Evolutionary conservation across 2,113 vertebrate genomes (phyloP).

Genomic region (Gnathonemus longibarbis): DNA sequence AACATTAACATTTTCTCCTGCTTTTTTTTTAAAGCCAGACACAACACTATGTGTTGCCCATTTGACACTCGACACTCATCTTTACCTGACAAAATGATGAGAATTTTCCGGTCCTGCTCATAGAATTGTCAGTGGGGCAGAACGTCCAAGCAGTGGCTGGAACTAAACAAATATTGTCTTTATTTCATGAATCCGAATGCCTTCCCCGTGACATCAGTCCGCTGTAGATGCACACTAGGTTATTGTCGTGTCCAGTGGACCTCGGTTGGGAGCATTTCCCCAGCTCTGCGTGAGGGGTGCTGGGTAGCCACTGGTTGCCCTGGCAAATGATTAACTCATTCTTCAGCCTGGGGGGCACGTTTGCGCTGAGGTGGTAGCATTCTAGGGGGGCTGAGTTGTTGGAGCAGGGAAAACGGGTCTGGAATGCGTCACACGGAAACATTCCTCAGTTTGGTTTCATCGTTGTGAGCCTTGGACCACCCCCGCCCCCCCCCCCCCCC

Average conservation of each 20-base stretch:
- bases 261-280: constrained; percentile 26
- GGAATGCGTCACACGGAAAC: constrained; percentile 60
- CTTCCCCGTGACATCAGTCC: constrained; percentile 59
- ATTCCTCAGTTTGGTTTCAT: constrained; percentile 55
- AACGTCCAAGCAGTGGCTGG: constrained; percentile 37
- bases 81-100: constrained; percentile 9
- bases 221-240: constrained; percentile 51
- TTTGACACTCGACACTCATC: not conserved
- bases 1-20: not conserved
- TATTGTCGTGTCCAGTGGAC: constrained; percentile 49
- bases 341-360: constrained; percentile 37
- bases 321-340: constrained; percentile 54
- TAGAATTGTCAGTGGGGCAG: constrained; percentile 39
- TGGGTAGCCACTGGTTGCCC: constrained; percentile 29
- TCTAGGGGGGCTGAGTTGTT: constrained; percentile 38
- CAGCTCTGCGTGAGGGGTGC: constrained; percentile 34
- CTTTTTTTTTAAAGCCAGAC: constrained; percentile 12
- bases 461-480: constrained; percentile 36
- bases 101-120: constrained; percentile 21
- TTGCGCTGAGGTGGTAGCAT: constrained; percentile 42
- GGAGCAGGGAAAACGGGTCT: constrained; percentile 49
- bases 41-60: not conserved
- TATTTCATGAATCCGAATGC: constrained; percentile 59
- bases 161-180: constrained; percentile 66
- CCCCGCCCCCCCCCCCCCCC: constrained; percentile 28